Evolutionary conservation across 2,797 vertebrate species (phyloP).

Genomic region (Acanthornis magna): DNA sequence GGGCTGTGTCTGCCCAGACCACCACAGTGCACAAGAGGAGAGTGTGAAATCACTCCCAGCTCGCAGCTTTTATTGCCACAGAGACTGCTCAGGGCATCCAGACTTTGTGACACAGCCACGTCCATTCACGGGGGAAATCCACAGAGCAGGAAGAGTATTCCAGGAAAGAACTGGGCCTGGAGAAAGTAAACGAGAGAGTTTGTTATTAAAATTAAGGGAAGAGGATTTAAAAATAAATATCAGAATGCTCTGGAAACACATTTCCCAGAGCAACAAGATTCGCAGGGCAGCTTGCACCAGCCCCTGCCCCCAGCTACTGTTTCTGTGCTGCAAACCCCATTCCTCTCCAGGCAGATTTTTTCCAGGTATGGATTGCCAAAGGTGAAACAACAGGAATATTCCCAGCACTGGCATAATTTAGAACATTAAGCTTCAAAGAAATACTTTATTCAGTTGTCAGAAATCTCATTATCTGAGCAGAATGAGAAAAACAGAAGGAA

Average conservation of each 20-base stretch:
- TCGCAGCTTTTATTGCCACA: background rate
- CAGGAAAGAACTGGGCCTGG: background rate
- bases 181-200: background rate
- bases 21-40: accelerated
- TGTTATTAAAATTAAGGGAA: background rate
- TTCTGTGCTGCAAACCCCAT: background rate
- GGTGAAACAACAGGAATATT: background rate
- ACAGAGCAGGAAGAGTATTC: background rate
- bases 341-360: background rate
- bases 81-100: background rate
- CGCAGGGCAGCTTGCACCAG: background rate
- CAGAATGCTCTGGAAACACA: background rate
- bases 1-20: background rate
- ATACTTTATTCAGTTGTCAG: background rate
- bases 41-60: background rate
- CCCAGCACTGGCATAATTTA: background rate
- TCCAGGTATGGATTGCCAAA: background rate
- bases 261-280: background rate
- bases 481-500: accelerated
- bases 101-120: background rate
- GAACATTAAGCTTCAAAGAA: background rate
- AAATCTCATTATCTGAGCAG: background rate
- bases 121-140: background rate
- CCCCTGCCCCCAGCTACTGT: background rate
- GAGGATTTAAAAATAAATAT: background rate